Percentiles rank a stretch among this genome's conserved stretches.
These are phyloP conservation scores for Netelia melanura DNA, from an alignment of 2,888 invertebrate species.

Conservation along the genomic window DNA sequence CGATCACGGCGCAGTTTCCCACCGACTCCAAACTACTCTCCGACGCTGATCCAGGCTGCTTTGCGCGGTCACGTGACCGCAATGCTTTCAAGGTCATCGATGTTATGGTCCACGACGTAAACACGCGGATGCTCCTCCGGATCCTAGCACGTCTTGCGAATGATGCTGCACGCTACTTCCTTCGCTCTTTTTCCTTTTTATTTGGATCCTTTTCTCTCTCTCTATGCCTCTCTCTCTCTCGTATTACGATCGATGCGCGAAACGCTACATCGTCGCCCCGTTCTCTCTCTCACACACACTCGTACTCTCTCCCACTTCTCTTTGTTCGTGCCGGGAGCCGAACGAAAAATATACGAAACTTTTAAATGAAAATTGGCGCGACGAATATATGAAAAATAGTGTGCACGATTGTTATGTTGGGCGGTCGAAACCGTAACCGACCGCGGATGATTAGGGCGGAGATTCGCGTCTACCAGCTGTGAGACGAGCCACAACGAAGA, in stretches of 20 bases:
- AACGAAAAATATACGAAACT: neutral
- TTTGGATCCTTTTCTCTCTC: neutral
- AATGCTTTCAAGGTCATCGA: slow-evolving; percentile 83
- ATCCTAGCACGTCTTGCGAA: neutral
- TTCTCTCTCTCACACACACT: neutral
- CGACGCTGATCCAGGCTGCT: slow-evolving; percentile 41
- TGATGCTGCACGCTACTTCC: slow-evolving; percentile 21
- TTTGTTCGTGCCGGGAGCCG: neutral
- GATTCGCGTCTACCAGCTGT: slow-evolving; percentile 46
- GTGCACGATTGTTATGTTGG: neutral
- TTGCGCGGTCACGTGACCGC: slow-evolving; percentile 77
- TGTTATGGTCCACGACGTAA: slow-evolving; percentile 82
- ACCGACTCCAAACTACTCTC: slow-evolving; percentile 40
- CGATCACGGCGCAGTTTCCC: slow-evolving; percentile 66
- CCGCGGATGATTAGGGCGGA: neutral
- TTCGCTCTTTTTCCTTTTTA: neutral
- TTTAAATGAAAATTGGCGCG: neutral
- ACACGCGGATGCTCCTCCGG: slow-evolving; percentile 70
- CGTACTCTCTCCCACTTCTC: neutral
- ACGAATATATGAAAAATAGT: neutral
- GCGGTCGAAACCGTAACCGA: neutral
- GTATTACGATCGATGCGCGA: neutral
- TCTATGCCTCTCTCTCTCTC: neutral
- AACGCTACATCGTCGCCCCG: neutral
- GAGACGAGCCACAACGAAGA: neutral